Evolutionary conservation across 1,140 invertebrate species (phyloP), one percentile per base, ranked within the genome.

Genomic region (Pinna nobilis): DNA sequence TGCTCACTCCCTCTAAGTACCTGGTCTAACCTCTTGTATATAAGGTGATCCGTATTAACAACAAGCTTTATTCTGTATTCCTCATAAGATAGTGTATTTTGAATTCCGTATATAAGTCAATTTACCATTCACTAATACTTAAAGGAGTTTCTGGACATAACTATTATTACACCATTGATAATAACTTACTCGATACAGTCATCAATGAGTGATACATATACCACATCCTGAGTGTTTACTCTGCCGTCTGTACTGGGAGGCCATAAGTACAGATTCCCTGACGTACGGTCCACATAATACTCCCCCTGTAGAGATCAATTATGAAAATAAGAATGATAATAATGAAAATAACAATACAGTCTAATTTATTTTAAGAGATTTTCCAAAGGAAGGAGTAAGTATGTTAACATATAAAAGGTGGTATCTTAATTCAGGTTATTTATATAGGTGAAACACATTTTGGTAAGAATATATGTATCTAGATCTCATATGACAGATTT

Each of bases 251-350:
- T 44, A 20, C 57, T 75, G 15, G 74, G 66, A 11, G 78, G 74
- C 78, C 78, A 80, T 25, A 80, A 18, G 32, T 80, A 80, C 25
- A 80, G 35, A 13, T 74, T 71, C 28, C 68, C 72, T 2, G 57
- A 44, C 0, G 55, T 49, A 59, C 78, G 71, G 65, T 80, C 74
- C 25, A 80, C 39, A 47, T 68, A 80, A 57, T 80, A 80, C 57
- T 80, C 78, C 2, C 78, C 78, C 78, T 80, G 37, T 1, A 70
- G 66, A 30, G 15, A 20, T 11, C n/a, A n/a, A n/a, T n/a, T n/a
- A n/a, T n/a, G n/a, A n/a, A n/a, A n/a, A n/a, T n/a, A n/a, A n/a
- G n/a, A n/a, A n/a, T n/a, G n/a, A n/a, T n/a, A n/a, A n/a, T n/a
- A n/a, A n/a, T n/a, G n/a, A n/a, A 35, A 15, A 51, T n/a, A n/a